A percentile compares a stretch with the other conserved stretches of the same genome.
Evolutionary conservation across 2,888 invertebrate genomes (phyloP).

Genomic region (Latheticus oryzae): DNA sequence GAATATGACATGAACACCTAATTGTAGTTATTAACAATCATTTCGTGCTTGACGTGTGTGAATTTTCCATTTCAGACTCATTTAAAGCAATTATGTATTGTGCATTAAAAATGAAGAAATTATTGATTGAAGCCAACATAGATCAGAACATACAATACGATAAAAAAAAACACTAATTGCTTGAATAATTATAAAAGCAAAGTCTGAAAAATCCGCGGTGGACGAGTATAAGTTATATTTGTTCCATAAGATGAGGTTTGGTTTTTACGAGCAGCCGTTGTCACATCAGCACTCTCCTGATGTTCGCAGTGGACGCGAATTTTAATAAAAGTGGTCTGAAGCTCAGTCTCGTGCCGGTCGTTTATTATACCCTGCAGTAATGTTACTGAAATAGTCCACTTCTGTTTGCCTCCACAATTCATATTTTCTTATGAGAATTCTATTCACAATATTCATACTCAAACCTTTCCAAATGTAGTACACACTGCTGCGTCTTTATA

Average conservation of each 20-base stretch:
- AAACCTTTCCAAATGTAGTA: too few species aligned
- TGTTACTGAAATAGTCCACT: constrained; percentile 48
- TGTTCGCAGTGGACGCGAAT: constrained; percentile 52
- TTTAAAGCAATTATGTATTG: too few species aligned
- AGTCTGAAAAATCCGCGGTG: constrained; percentile 27
- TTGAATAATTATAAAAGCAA: too few species aligned
- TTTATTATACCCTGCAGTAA: constrained; percentile 45
- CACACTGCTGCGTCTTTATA: too few species aligned
- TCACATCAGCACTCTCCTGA: constrained; percentile 55
- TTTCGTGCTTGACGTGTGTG: too few species aligned
- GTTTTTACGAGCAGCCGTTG: constrained; percentile 56
- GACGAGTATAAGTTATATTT: constrained; percentile 5
- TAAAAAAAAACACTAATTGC: too few species aligned
- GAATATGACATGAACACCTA: too few species aligned
- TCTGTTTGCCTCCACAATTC: constrained; percentile 48
- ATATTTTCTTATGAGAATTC: constrained; percentile 48
- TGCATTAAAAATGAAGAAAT: too few species aligned
- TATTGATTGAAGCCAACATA: too few species aligned
- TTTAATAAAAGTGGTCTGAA: constrained; percentile 55
- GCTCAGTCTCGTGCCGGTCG: constrained; percentile 44
- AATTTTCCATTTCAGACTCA: too few species aligned
- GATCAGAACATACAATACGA: too few species aligned
- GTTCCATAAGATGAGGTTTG: constrained; percentile 40
- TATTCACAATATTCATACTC: constrained; percentile 47
- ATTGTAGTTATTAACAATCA: too few species aligned